Conservation (phyloP, 2,888 invertebrate genomes). For the Ichneumoninae sp. region DNA sequence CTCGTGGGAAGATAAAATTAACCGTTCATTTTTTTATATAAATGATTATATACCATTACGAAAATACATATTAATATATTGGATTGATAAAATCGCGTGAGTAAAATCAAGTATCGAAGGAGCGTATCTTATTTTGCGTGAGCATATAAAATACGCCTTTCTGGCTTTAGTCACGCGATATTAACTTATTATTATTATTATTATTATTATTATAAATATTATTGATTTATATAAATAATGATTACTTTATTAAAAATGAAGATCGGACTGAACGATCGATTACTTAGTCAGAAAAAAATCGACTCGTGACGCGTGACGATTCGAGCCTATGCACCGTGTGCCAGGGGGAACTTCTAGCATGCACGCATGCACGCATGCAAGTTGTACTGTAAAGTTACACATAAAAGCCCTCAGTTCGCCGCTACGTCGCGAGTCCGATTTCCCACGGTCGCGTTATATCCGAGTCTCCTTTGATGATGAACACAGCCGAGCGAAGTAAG, state of each 20-base stretch:
- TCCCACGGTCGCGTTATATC: constrained; percentile 71
- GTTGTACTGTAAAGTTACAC: neutral
- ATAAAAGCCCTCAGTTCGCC: neutral
- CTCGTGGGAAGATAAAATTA: no score
- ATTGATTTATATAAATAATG: neutral
- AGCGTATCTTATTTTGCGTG: neutral
- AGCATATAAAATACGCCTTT: no score
- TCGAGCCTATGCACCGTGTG: neutral
- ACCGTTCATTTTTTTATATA: no score
- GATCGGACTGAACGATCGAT: neutral
- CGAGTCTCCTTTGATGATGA: constrained; percentile 63
- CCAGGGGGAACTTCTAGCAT: neutral
- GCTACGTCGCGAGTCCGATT: constrained; percentile 39
- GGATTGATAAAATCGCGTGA: neutral
- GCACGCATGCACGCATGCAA: neutral
- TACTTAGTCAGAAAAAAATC: neutral
- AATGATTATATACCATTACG: no score
- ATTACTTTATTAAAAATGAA: neutral
- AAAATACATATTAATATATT: no score
- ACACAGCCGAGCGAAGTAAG: constrained; percentile 34
- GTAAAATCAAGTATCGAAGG: neutral
- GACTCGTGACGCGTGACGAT: neutral
- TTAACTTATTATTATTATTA: no score
- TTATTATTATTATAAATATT: neutral
- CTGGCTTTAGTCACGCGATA: neutral